Evolutionary conservation across 2,888 invertebrate genomes (phyloP).

Genomic region (Leptinotarsa juncta): DNA sequence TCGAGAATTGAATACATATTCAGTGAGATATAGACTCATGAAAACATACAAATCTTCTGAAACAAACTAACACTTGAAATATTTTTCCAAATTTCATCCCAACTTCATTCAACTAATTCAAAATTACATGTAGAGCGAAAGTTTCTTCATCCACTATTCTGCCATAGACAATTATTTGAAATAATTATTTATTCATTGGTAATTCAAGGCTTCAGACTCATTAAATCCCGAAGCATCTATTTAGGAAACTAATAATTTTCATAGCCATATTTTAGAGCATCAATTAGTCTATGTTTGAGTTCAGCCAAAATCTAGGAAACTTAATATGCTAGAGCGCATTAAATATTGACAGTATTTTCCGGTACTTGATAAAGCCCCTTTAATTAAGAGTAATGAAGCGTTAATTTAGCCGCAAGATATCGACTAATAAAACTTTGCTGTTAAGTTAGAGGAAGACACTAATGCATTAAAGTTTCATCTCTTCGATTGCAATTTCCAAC

Average conservation of each 20-base stretch:
- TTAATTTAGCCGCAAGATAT: slow-evolving; percentile 48
- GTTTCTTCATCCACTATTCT: no score
- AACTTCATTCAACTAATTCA: no score
- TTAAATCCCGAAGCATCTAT: slow-evolving; percentile 6
- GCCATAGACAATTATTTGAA: neutral
- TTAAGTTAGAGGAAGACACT: slow-evolving; percentile 45
- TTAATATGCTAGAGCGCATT: slow-evolving; percentile 42
- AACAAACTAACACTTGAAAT: no score
- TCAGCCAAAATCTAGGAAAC: slow-evolving; percentile 16
- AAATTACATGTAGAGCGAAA: no score
- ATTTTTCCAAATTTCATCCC: no score
- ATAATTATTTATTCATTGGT: neutral
- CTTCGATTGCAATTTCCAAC: slow-evolving; percentile 53
- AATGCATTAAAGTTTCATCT: slow-evolving; percentile 53
- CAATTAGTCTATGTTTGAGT: slow-evolving; percentile 18
- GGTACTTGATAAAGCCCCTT: slow-evolving; percentile 18
- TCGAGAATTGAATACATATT: no score
- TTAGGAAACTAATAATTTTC: slow-evolving; percentile 9
- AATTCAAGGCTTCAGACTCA: neutral
- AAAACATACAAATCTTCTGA: no score
- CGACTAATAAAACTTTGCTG: slow-evolving; percentile 52
- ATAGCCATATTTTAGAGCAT: slow-evolving; percentile 12
- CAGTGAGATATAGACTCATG: no score
- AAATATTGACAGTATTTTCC: slow-evolving; percentile 30
- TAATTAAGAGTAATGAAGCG: slow-evolving; percentile 41